These are phyloP conservation scores for Eupeodes luniger DNA, from an alignment of 2,888 invertebrate species.

Conservation along the genomic window DNA sequence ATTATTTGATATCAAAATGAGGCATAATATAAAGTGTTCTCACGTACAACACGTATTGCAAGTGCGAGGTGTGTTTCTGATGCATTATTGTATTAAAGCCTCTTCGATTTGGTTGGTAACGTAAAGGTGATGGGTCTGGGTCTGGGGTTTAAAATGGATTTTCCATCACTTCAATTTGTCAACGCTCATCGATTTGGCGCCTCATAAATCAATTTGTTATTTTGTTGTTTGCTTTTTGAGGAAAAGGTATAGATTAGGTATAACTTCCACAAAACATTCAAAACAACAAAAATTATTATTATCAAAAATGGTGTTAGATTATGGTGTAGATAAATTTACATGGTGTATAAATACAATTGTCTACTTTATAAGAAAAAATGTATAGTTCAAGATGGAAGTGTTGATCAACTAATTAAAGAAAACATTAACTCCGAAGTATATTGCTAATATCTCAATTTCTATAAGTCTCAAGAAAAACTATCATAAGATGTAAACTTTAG, in stretches of 20 bases:
- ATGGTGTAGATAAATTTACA: neutral
- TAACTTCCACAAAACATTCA: constrained; percentile 45
- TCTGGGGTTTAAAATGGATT: constrained; percentile 30
- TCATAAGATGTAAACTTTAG: too few species aligned
- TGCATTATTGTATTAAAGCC: constrained; percentile 14
- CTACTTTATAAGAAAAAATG: too few species aligned
- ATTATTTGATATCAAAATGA: constrained; percentile 46
- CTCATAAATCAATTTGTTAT: constrained; percentile 56
- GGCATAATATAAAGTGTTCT: constrained; percentile 52
- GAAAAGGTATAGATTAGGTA: neutral
- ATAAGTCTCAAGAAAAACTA: too few species aligned
- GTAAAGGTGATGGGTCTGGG: too few species aligned
- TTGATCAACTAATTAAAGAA: too few species aligned
- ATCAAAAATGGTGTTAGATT: constrained; percentile 20
- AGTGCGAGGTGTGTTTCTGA: constrained; percentile 22
- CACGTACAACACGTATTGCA: constrained; percentile 50
- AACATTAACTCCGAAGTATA: too few species aligned
- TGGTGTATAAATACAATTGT: neutral
- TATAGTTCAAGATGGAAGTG: too few species aligned
- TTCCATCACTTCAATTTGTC: constrained; percentile 50
- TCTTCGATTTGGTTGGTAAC: too few species aligned
- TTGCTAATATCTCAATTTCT: too few species aligned
- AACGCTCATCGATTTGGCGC: constrained; percentile 60
- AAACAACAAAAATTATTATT: constrained; percentile 15
- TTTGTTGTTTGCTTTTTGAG: neutral